Base-by-base conservation (phyloP, 2,797 vertebrate genomes). In the Botia kubotai region DNA sequence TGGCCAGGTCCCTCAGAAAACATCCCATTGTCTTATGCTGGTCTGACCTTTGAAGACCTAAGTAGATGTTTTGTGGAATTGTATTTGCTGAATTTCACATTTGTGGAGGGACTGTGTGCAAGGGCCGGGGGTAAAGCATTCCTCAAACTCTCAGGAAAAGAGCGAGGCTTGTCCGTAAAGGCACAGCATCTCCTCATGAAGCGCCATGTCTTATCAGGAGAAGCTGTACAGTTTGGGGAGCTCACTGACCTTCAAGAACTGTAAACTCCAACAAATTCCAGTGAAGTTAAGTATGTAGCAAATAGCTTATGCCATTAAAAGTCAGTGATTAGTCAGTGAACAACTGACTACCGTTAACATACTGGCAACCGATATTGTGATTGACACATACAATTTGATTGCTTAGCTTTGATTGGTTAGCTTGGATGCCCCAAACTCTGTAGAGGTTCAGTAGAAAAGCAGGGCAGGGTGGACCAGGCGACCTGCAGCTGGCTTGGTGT, bases 41-140 rank as follows among this genome's bases (percentile, higher is more conserved):
- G 19, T 60, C 70, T 85, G 83, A 87, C 83, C 81, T 83, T 77
- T 86, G 85, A 63, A 82, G 79, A 74, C 70, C 75, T 81, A 86
- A 86, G 84, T 82, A 81, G 77, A 75, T 74, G 77, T 84, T 75
- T 84, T 84, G 75, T 77, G 58, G 58, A 78, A 80, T 78, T 82
- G 26, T 75, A 74, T 86, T 85, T 71, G 79, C 81, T 82, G 79
- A 81, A 79, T 83, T 79, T 85, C 72, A 74, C 39, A 79, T 79
- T 79, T 77, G 16, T 77, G 70, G 73, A 53, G 29, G 52, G 62
- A 66, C 48, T 80, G 62, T 71, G 50, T 26, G 60, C 21, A 14
- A 26, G 72, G 68, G 76, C 72, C 19, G 58, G 72, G 46, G 46
- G 39, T 52, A 33, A 70, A 73, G 50, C 76, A 85, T 85, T 82